Evolutionary conservation across 2,797 vertebrate genomes (phyloP), one percentile per base, ranked within the genome.

Genomic region (Malurus leucopterus): DNA sequence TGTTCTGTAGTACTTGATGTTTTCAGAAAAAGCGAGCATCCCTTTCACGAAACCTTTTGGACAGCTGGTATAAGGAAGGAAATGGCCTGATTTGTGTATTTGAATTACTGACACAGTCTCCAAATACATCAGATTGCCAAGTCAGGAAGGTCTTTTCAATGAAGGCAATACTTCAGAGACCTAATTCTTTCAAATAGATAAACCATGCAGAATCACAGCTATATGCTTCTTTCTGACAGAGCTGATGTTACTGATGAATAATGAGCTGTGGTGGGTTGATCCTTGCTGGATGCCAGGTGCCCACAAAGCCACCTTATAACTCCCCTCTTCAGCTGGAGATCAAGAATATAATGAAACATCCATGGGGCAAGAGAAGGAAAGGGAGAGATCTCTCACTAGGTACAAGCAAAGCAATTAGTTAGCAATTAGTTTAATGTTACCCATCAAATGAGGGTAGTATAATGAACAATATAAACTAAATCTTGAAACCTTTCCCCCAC

Each of bases 81-180:
- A 89, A 65, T 49, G 40, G 24, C 54, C 74, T 43, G 23, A 43
- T 83, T 53, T 1, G 1, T 86, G 26, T 78, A 44, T 78, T 24
- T 71, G 69, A 84, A 63, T 86, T 84, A 93, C 57, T 91, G 55
- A 87, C 49, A 61, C 11, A 15, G 57, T 63, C 63, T 89, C 55
- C 73, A 65, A 71, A 85, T 89, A 65, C 19, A 19, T 91, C 13
- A 9, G 74, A 69, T 63, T 78, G 63, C 49, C 77, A 88, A 75
- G 53, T 78, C 64, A 85, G 41, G 50, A 77, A 88, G 83, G 23
- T 75, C 85, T 91, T 93, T 89, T 87, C 55, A 81, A 22, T 62
- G 61, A 77, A 86, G 83, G 57, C 63, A 84, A 50, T 68, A 71
- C 34, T 82, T 89, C 59, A 68, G 57, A 84, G 68, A 67, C 50